Base-by-base conservation (phyloP, 2,797 vertebrate species). In the Todus mexicanus region DNA sequence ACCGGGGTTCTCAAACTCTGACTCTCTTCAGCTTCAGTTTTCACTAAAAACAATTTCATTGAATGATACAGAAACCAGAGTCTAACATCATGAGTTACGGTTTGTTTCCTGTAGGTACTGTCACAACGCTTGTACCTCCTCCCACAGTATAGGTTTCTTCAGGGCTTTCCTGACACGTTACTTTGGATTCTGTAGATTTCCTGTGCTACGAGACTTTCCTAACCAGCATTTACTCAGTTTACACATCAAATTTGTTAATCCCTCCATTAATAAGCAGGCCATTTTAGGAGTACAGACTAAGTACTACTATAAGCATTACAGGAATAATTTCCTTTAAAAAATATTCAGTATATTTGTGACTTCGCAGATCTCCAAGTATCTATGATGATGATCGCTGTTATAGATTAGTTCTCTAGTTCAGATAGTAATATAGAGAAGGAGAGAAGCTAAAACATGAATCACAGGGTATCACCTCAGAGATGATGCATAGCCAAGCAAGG, bases 371-470 rank as follows among this genome's bases (percentile, higher is more conserved):
- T 59, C 54, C 37, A 73, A 78, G 45, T 20, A 18, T 37, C 57
- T 35, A 0, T 12, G 10, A 42, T 1, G 1, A 66, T 51, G 25
- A 35, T 38, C 43, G 13, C 48, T 4, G 4, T 3, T 38, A 26
- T 9, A 29, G 6, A 42, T 4, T 15, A 61, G 15, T 54, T 79
- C 25, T 73, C 31, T 40, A 63, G 13, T 40, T 45, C 33, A 76
- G 27, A 37, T 2, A 45, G 13, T 1, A 5, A 43, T 10, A 64
- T 2, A 4, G 23, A n/a, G 3, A 70, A 83, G 4, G 15, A 4
- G 22, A 63, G 33, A 92, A 10, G 22, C 25, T 88, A 48, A 75
- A 75, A 23, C 15, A 48, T 22, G 56, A 29, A 42, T 33, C 4
- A 2, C 17, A 38, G 33, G 12, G 38, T 56, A 54, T 43, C 4